A percentile compares a stretch with the other conserved stretches of the same genome.
Evolutionary conservation across 1,140 invertebrate genomes (phyloP).

Genomic region (Macrocentrus cingulum): DNA sequence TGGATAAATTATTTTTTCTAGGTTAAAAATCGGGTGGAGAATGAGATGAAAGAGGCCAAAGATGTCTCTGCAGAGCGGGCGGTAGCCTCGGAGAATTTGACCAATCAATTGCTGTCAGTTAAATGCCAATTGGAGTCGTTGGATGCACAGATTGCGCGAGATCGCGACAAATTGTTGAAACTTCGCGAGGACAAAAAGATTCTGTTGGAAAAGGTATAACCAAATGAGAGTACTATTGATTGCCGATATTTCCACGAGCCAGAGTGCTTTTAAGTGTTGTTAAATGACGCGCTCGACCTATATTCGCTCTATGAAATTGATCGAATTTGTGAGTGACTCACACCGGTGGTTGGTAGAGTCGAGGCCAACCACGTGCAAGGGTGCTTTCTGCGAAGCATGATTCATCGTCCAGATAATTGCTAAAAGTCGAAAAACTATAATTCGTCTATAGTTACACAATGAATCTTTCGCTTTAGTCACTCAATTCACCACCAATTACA

Average conservation of each 20-base stretch:
- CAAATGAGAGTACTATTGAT: background rate
- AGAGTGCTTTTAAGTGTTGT: background rate
- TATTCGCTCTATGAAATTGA: constrained; percentile 14
- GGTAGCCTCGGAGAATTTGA: constrained; percentile 49
- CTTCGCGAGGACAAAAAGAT: constrained; percentile 51
- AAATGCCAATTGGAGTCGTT: constrained; percentile 40
- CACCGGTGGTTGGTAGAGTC: constrained; percentile 25
- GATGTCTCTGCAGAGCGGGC: constrained; percentile 45
- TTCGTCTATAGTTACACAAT: background rate
- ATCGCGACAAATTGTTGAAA: constrained; percentile 52
- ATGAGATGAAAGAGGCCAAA: constrained; percentile 48
- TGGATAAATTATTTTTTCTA: constrained; percentile 31
- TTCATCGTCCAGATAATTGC: constrained; percentile 6
- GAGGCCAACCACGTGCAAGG: constrained; percentile 16
- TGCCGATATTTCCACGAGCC: background rate
- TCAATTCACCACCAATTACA: too few relatives aligned
- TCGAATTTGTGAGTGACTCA: constrained; percentile 25
- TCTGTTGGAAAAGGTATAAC: constrained; percentile 51
- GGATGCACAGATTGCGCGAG: constrained; percentile 47
- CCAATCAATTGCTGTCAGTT: constrained; percentile 42
- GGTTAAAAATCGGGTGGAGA: constrained; percentile 57
- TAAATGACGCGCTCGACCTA: constrained; percentile 14
- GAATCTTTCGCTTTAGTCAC: too few relatives aligned
- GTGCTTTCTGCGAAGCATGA: constrained; percentile 26
- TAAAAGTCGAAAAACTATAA: constrained; percentile 16